Conservation (phyloP, 64 coral and sea anemone genomes). For the Pachyseris speciosa region DNA sequence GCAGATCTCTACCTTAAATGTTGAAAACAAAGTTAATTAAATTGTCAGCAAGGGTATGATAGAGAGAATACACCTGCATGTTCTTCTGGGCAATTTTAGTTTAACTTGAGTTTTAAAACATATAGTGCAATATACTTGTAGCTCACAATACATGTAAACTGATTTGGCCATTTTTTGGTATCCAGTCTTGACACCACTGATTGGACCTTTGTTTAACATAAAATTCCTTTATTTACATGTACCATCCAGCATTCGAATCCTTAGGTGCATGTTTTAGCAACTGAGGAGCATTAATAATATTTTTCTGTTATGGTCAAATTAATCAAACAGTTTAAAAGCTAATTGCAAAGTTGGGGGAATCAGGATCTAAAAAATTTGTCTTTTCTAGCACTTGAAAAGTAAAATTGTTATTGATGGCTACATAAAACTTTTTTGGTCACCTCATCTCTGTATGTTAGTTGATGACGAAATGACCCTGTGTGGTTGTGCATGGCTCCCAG, state of each 20-base stretch:
- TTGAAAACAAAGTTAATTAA: background rate
- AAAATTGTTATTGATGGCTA: background rate
- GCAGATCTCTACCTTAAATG: conserved; percentile 9
- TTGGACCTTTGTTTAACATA: background rate
- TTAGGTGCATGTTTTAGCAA: background rate
- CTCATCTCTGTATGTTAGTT: conserved; percentile 60
- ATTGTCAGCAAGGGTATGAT: no score
- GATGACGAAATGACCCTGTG: conserved; percentile 55
- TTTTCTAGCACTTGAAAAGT: background rate
- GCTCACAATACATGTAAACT: background rate
- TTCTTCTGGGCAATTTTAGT: background rate
- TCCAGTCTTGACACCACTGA: background rate
- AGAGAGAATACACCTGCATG: background rate
- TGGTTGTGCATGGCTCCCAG: conserved; percentile 64
- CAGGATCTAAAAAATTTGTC: background rate
- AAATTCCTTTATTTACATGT: background rate
- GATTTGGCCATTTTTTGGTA: background rate
- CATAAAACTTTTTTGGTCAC: background rate
- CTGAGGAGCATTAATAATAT: background rate
- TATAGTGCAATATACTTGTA: background rate
- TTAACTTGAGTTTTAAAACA: background rate
- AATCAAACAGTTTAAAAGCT: background rate
- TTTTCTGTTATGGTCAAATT: background rate
- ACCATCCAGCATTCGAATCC: background rate
- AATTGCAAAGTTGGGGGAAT: background rate